Evolutionary conservation across 2,113 vertebrate species (phyloP).

Genomic region (Campylomormyrus tamandua): DNA sequence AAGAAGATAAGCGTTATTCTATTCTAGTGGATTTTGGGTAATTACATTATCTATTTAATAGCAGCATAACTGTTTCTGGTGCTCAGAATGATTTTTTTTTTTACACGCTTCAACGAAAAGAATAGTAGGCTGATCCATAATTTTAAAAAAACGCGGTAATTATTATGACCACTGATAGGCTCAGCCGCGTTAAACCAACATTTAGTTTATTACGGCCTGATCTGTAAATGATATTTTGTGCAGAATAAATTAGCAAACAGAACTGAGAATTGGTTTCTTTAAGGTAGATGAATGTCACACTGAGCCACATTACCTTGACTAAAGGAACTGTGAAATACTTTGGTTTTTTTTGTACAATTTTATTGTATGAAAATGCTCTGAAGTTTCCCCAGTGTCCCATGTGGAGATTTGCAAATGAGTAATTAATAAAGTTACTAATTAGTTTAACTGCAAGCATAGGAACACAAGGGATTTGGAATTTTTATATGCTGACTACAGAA

Average conservation of each 20-base stretch:
- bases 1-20: not conserved
- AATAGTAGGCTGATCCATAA: not conserved
- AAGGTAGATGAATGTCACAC: not conserved
- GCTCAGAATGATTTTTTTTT: not conserved
- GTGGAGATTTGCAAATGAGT: slow-evolving; percentile 6
- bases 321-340: not conserved
- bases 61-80: not conserved
- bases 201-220: slow-evolving; percentile 10
- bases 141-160: not conserved
- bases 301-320: slow-evolving; percentile 11
- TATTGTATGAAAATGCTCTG: slow-evolving; percentile 1
- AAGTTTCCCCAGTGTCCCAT: slow-evolving; percentile 14
- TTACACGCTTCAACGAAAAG: not conserved
- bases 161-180: slow-evolving; percentile 13
- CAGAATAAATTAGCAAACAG: slow-evolving; percentile 30
- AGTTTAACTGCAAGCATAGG: slow-evolving; percentile 1
- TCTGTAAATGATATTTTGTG: slow-evolving; percentile 27
- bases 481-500: not conserved
- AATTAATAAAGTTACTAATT: not conserved
- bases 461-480: slow-evolving; percentile 12
- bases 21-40: not conserved
- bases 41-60: not conserved
- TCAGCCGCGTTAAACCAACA: slow-evolving; percentile 26
- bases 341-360: slow-evolving; percentile 7
- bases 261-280: not conserved